Evolutionary conservation across 2,888 invertebrate genomes (phyloP), one percentile per base, ranked within the genome.

Genomic region (Pycnomerus fuliginosus): DNA sequence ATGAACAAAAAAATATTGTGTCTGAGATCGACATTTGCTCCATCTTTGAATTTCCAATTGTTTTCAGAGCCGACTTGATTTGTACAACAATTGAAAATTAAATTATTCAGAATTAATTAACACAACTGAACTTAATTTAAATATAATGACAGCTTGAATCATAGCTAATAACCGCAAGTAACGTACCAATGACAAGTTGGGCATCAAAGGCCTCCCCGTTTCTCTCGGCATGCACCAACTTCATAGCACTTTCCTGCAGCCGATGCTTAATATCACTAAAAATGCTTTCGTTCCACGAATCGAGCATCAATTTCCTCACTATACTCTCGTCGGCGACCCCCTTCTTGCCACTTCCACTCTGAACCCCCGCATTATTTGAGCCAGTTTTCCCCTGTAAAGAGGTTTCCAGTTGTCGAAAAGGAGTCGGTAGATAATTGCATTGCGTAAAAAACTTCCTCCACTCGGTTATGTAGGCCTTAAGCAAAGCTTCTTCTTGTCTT

Each of bases 371-470:
- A 45, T 54, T 57, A 13, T 52, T 50, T 3, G 62, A 56, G 3
- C 67, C 58, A 11, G 70, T 75, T 69, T 87, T 87, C 13, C 85
- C 85, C 41, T 85, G 84, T 24, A 95, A 80, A 40, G 90, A 64
- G 24, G 85, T 85, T 74, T 97, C 96, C 56, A 98, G 76, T 68
- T 94, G 93, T 44, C 88, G 83, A 76, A 98, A 98, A 11, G 97
- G 97, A 56, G 94, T 89, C 1, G 97, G 97, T 62, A 98, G 77
- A 75, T 97, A 98, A 70, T 91, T 90, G 73, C 97, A 96, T 71
- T 99, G 98, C 2, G 94, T 91, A 69, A 96, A 97, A 76, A 97
- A 99, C 69, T 94, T 95, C 33, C 93, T 83, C 99, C 99, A 99
- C 74, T 99, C 98, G 3, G 87, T 84, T 59, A 98, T 98, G 70